A percentile compares a stretch with the other conserved stretches of the same genome.
phyloP scores from a whole-genome alignment of 2,888 invertebrate species.

The Lordiphosa fenestrarum region DNA sequence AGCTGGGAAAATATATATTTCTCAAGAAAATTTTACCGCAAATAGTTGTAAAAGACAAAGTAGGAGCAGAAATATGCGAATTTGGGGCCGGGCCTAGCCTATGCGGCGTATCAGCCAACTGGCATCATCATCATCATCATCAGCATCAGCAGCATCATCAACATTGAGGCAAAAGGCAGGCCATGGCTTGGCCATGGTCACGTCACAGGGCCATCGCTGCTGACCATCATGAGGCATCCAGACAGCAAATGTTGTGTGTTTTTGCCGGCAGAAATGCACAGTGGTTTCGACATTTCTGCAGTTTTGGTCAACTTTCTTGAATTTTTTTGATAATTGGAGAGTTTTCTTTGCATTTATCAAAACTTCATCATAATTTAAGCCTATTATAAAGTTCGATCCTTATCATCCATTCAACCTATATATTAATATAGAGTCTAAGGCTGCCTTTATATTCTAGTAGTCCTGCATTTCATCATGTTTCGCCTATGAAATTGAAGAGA shows the following conservation, averaged over 20 bases:
- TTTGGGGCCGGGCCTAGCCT: conserved; percentile 24
- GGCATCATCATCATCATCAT: conserved; percentile 61
- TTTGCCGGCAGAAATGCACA: neutral
- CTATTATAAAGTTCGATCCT: too few species aligned
- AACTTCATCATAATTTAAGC: too few species aligned
- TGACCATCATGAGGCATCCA: conserved; percentile 56
- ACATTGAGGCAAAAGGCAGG: conserved; percentile 15
- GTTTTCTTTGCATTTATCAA: too few species aligned
- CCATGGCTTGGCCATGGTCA: conserved; percentile 53
- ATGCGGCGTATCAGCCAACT: conserved; percentile 63
- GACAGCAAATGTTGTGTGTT: conserved; percentile 1
- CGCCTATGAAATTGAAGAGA: too few species aligned
- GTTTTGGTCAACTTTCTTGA: too few species aligned
- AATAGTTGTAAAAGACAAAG: conserved; percentile 60
- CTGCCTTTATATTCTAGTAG: too few species aligned
- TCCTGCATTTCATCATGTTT: too few species aligned
- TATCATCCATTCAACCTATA: too few species aligned
- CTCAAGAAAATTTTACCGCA: conserved; percentile 60
- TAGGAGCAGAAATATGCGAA: conserved; percentile 66
- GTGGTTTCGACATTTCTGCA: too few species aligned
- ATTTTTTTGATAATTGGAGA: too few species aligned
- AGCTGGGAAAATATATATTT: conserved; percentile 34
- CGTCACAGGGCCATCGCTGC: conserved; percentile 71
- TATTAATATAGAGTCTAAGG: too few species aligned
- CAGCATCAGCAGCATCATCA: conserved; percentile 52